Percentiles rank a stretch among this genome's conserved stretches.
phyloP scores from a whole-genome alignment of 1,140 invertebrate genomes.

The Anastrepha ludens region DNA sequence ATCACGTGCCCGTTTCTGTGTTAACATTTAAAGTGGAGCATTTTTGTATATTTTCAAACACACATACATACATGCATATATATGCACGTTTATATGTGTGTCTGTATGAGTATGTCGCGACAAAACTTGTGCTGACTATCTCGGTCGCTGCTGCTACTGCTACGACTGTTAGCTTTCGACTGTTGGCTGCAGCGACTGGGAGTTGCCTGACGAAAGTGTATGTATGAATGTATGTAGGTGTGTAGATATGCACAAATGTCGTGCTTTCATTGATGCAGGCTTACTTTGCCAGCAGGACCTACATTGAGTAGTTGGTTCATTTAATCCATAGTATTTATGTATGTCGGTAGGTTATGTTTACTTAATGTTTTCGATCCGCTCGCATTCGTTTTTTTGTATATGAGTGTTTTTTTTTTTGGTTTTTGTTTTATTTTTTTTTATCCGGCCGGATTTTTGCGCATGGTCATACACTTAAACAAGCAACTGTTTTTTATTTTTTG shows the following conservation, averaged over 20 bases:
- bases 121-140: not conserved
- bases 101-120: not conserved
- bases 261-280: constrained; percentile 34
- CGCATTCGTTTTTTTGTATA: not conserved
- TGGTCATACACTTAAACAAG: constrained; percentile 6
- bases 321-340: constrained; percentile 38
- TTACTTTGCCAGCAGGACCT: constrained; percentile 19
- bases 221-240: not conserved
- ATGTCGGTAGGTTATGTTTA: constrained; percentile 44
- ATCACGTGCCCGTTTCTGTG: constrained; percentile 50
- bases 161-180: not conserved
- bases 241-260: not conserved
- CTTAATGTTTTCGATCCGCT: constrained; percentile 44
- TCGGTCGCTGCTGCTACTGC: not conserved
- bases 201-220: constrained; percentile 36
- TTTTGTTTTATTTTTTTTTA: not conserved
- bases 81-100: not conserved
- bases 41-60: constrained; percentile 28
- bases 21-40: constrained; percentile 45
- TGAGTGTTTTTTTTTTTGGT: not conserved
- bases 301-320: not conserved
- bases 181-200: constrained; percentile 36
- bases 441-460: constrained; percentile 14
- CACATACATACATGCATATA: not conserved
- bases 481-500: not conserved